Conservation (phyloP, 2,113 vertebrate species). For the Microtus pennsylvanicus region DNA sequence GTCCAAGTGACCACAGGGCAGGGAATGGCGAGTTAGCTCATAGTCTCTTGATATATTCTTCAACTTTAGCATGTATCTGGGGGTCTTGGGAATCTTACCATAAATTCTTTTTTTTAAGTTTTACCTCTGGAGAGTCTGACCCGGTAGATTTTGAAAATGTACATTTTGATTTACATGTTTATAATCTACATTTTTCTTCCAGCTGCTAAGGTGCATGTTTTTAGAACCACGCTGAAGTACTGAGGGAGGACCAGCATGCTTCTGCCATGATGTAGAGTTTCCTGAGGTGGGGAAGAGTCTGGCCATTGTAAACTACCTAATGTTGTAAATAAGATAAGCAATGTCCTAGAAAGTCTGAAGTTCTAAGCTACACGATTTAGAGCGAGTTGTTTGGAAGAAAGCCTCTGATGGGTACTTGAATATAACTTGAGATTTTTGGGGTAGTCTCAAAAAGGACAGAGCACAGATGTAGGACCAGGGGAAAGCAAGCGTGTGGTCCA, state of each 20-base stretch:
- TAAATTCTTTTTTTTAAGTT: neutral
- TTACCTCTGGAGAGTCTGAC: neutral
- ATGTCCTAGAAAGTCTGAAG: neutral
- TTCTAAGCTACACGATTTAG: neutral
- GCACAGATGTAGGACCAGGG: neutral
- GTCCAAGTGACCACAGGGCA: neutral
- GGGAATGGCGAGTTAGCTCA: neutral
- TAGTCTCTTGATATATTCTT: neutral
- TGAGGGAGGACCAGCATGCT: neutral
- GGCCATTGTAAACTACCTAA: neutral
- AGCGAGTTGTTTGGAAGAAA: conserved; percentile 3
- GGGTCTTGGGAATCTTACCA: neutral
- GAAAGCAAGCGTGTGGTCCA: neutral
- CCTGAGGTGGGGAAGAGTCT: neutral
- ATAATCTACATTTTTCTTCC: neutral
- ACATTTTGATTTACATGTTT: neutral
- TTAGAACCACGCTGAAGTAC: neutral
- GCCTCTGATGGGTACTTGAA: neutral
- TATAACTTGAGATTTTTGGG: neutral
- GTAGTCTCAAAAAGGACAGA: conserved; percentile 15
- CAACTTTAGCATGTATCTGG: neutral
- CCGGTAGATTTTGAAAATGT: neutral
- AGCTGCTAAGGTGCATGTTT: neutral
- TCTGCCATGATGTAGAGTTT: neutral
- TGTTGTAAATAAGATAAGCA: neutral